Evolutionary conservation across 2,797 vertebrate genomes (phyloP), one percentile per base, ranked within the genome.

Genomic region (Acanthopagrus latus): DNA sequence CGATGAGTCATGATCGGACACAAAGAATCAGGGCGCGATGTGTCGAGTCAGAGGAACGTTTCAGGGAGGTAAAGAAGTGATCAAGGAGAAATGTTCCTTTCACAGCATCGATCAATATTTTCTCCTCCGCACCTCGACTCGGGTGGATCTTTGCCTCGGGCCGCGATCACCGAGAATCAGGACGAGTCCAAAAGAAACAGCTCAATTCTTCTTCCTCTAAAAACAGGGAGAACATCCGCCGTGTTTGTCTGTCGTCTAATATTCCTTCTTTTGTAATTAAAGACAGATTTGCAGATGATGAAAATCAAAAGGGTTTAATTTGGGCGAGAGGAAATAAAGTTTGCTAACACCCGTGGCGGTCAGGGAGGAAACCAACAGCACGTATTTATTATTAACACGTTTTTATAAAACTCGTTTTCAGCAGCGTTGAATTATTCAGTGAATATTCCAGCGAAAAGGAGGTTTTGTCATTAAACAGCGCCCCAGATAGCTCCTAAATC

Each of bases 391-490:
- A 95, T 94, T 95, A 89, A 93, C 67, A 92, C 80, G 79, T 91
- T 89, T 89, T 89, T 81, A 78, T 91, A 90, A 94, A 92, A 89
- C 78, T 87, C 38, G 59, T 84, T 93, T 93, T 93, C 81, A 88
- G 91, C 88, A 71, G 66, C 43, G 50, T 88, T 93, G 68, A 95
- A 93, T 94, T 93, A 95, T 95, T 95, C 87, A 94, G 91, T 80
- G 87, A 92, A 86, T 78, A 92, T 95, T 95, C 81, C 84, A 91
- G 92, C 73, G 27, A 89, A 89, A 91, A 89, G 89, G 90, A 84
- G 85, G 86, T 84, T 71, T 91, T 94, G 75, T 94, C 93, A 95
- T 94, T 94, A 94, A 94, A 94, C 56, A 68, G 77, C 55, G 83
- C 59, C 88, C 90, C 84, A 85, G 82, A 93, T 81, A 75, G 82